Conservation (phyloP, 2,888 invertebrate species). For the Polydrusus tereticollis region DNA sequence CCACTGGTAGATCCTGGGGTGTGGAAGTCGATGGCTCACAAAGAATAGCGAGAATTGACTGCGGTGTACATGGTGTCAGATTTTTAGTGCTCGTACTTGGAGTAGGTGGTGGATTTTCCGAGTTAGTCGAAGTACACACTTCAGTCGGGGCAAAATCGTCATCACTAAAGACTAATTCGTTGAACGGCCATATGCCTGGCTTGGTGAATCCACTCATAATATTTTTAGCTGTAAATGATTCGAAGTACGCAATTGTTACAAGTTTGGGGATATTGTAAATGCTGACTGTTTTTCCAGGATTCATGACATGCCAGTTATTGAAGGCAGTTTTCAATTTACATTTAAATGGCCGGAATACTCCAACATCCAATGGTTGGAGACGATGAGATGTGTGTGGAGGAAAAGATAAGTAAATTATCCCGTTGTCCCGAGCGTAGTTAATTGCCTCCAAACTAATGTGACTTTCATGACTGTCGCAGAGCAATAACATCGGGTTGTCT, state of each 20-base stretch:
- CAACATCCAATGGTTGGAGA: neutral
- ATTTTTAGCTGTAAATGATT: conserved; percentile 13
- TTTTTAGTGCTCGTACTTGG: neutral
- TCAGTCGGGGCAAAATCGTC: conserved; percentile 4
- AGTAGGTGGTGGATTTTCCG: neutral
- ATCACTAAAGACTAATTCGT: neutral
- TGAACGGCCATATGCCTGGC: neutral
- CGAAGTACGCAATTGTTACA: too few species aligned
- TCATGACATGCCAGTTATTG: too few species aligned
- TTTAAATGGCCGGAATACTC: neutral
- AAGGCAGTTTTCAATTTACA: too few species aligned
- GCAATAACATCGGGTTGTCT: conserved; percentile 71
- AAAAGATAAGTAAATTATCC: conserved; percentile 24
- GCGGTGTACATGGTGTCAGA: neutral
- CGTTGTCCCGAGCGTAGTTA: conserved; percentile 17
- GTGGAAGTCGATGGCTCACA: too few species aligned
- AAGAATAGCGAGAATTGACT: neutral
- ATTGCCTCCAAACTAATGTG: conserved; percentile 32
- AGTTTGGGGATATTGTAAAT: conserved; percentile 2
- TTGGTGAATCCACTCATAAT: conserved; percentile 4
- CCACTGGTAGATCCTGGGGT: too few species aligned
- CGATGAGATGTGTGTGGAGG: conserved; percentile 59
- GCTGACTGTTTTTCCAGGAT: neutral
- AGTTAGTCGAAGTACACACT: conserved; percentile 6
- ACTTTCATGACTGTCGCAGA: conserved; percentile 60